Conservation (phyloP, 2,888 invertebrate genomes). For the Sceliomorpha sp. region DNA sequence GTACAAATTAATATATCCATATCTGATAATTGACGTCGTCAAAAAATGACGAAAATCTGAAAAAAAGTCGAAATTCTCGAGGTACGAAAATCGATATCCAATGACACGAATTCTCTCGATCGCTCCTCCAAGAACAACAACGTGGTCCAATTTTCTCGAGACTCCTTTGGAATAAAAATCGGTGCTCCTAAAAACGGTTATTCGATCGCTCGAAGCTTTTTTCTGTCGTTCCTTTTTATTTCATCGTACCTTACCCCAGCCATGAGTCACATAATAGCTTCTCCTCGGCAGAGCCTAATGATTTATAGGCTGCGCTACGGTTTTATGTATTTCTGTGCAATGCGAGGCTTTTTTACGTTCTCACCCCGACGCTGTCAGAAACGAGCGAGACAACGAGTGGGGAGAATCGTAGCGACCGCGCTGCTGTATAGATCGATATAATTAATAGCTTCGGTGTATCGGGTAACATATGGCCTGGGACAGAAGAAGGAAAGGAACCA, state of each 20-base stretch:
- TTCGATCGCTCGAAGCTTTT: constrained; percentile 26
- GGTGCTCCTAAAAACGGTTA: constrained; percentile 37
- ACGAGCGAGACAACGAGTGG: constrained; percentile 45
- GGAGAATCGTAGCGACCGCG: constrained; percentile 41
- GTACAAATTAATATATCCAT: too few relatives aligned
- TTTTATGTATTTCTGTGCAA: constrained; percentile 58
- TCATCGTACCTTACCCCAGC: constrained; percentile 60
- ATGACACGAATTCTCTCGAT: too few relatives aligned
- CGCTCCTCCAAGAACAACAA: too few relatives aligned
- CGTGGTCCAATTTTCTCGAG: background rate
- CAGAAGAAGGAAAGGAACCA: constrained; percentile 58
- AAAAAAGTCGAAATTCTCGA: too few relatives aligned
- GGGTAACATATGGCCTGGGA: constrained; percentile 76
- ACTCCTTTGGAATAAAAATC: constrained; percentile 16
- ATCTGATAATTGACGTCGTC: too few relatives aligned
- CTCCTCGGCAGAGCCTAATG: constrained; percentile 71
- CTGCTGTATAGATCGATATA: constrained; percentile 76
- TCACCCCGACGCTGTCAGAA: constrained; percentile 66
- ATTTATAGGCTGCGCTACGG: constrained; percentile 70
- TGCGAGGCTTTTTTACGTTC: constrained; percentile 70
- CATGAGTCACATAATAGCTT: constrained; percentile 77
- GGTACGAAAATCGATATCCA: too few relatives aligned
- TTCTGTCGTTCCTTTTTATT: constrained; percentile 36
- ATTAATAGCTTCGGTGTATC: constrained; percentile 77
- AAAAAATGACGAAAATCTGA: too few relatives aligned